A percentile compares a stretch with the other conserved stretches of the same genome.
phyloP scores from a whole-genome alignment of 92 coral and sea anemone species.

The Porites lobata region DNA sequence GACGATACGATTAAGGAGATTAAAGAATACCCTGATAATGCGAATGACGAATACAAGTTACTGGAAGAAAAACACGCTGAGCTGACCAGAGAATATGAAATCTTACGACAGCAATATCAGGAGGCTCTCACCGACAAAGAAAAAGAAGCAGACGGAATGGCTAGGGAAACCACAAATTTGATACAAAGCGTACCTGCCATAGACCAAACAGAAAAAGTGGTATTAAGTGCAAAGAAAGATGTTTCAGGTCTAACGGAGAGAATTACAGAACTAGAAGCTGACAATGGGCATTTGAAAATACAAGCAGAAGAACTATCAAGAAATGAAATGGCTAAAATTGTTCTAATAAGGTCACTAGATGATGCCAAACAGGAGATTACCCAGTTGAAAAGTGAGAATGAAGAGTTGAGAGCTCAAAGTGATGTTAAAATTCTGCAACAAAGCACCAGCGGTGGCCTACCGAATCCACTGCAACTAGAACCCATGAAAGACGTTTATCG shows the following conservation, averaged over 20 bases:
- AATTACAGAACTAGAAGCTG: slow-evolving; percentile 25
- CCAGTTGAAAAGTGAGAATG: slow-evolving; percentile 18
- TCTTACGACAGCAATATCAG: slow-evolving; percentile 39
- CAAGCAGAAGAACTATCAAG: neutral
- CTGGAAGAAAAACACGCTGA: slow-evolving; percentile 67
- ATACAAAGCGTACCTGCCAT: slow-evolving; percentile 26
- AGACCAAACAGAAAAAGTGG: slow-evolving; percentile 43
- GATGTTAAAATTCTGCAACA: neutral
- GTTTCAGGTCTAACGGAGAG: slow-evolving; percentile 11
- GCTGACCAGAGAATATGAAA: slow-evolving; percentile 64
- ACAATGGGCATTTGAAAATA: slow-evolving; percentile 1
- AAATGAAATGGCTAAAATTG: neutral
- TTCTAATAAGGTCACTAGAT: slow-evolving; percentile 9
- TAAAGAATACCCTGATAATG: slow-evolving; percentile 23
- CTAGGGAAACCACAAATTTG: slow-evolving; percentile 35
- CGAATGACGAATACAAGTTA: slow-evolving; percentile 54
- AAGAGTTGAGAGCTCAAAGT: neutral
- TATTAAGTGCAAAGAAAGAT: slow-evolving; percentile 8
- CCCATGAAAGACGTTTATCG: neutral
- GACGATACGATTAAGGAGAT: slow-evolving; percentile 43
- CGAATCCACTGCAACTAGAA: neutral
- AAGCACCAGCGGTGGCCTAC: neutral
- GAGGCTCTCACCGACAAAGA: slow-evolving; percentile 41
- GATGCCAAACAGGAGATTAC: slow-evolving; percentile 23
- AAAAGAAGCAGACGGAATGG: neutral